phyloP scores from a whole-genome alignment of 2,113 vertebrate genomes.

The Heterotis niloticus region DNA sequence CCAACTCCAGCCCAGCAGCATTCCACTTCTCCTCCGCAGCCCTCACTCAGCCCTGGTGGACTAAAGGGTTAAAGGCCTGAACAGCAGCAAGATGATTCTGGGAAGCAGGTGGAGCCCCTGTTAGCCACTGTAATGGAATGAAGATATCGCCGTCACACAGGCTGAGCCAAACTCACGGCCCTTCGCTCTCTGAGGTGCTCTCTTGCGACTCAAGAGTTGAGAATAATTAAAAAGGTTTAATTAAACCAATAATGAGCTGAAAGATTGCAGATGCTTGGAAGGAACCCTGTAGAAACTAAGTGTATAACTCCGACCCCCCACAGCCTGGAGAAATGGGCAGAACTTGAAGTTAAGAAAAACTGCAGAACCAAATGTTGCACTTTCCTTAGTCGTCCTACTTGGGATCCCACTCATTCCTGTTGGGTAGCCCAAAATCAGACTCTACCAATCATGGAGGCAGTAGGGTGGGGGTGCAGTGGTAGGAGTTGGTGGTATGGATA shows the following conservation, averaged over 20 bases:
- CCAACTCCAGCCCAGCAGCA: too few species aligned
- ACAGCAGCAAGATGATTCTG: not conserved
- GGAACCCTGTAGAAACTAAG: not conserved
- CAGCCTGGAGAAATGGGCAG: not conserved
- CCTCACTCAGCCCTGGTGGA: not conserved
- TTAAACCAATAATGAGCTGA: slow-evolving; percentile 48
- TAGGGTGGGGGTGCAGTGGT: too few species aligned
- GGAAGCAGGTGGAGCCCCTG: slow-evolving; percentile 19
- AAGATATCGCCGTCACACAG: slow-evolving; percentile 25
- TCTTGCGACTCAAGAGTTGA: slow-evolving; percentile 41
- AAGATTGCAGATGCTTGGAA: not conserved
- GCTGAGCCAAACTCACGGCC: slow-evolving; percentile 30
- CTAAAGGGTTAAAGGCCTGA: not conserved
- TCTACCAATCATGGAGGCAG: too few species aligned
- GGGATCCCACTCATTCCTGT: too few species aligned
- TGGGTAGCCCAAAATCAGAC: too few species aligned
- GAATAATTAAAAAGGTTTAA: slow-evolving; percentile 62
- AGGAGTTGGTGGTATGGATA: too few species aligned
- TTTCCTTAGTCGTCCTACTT: not conserved
- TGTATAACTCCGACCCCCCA: not conserved
- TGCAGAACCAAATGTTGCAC: not conserved
- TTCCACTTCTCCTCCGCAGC: not conserved
- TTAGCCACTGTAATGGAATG: slow-evolving; percentile 17
- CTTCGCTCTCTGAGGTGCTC: slow-evolving; percentile 29
- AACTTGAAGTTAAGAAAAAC: not conserved